phyloP scores from a whole-genome alignment of 2,113 vertebrate species.

The Sylvilagus bachmani region DNA sequence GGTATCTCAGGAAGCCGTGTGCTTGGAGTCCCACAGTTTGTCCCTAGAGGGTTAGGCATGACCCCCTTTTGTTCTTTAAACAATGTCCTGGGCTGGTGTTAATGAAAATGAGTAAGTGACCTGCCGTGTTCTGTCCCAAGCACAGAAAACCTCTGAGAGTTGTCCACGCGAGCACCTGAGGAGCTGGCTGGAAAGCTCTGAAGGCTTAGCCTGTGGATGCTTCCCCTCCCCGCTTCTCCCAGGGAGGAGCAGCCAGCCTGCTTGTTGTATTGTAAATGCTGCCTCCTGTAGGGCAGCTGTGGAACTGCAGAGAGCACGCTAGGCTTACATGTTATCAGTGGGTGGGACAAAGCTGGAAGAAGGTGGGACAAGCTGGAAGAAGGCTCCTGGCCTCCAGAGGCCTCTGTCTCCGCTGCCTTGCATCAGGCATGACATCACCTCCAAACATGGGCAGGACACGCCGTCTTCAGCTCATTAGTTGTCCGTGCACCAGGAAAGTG shows the following conservation, averaged over 20 bases:
- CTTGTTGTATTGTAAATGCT: background rate
- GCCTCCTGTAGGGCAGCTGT: conserved; percentile 23
- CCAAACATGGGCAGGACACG: fast-evolving
- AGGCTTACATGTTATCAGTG: background rate
- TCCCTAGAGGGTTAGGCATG: conserved; percentile 25
- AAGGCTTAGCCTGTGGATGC: background rate
- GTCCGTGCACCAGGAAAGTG: background rate
- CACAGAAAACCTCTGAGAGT: conserved; percentile 15
- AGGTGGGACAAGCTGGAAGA: too few relatives aligned
- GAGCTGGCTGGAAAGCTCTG: background rate
- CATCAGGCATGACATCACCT: background rate
- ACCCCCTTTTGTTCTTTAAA: conserved; percentile 47
- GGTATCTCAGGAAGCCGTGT: conserved; percentile 82
- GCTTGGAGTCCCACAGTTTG: background rate
- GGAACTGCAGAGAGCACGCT: background rate
- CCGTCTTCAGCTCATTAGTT: background rate
- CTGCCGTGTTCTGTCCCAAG: conserved; percentile 27
- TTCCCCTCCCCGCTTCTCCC: background rate
- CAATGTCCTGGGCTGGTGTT: conserved; percentile 5
- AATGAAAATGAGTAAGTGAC: conserved; percentile 70
- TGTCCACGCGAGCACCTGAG: conserved; percentile 18
- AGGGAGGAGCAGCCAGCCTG: background rate
- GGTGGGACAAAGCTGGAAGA: too few relatives aligned
- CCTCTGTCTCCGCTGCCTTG: background rate
- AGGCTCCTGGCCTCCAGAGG: background rate